Evolutionary conservation across 1,140 invertebrate genomes (phyloP), one percentile per base, ranked within the genome.

Genomic region (Apocrypta bakeri): DNA sequence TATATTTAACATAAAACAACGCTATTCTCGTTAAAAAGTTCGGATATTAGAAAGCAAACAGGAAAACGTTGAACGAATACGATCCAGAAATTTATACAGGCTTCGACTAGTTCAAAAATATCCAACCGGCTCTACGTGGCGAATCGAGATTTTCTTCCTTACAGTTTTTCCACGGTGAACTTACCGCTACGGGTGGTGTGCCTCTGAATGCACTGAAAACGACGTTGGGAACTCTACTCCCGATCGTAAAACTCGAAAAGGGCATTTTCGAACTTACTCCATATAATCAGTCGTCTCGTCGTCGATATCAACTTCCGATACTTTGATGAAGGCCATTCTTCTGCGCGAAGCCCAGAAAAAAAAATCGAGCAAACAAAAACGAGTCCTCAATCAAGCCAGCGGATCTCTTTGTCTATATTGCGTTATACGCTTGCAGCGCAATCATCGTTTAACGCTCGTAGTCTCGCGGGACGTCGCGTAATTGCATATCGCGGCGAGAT

Each of bases 401-500:
- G 68, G 64, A 71, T 71, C 68, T 71, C 31, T 31, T 71, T 37
- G 68, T 33, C 71, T 24, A 24, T 12, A 66, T 27, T 0, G 42
- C 29, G 21, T n/a, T 56, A n/a, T n/a, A 56, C 17, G n/a, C 12
- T 14, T 37, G 40, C 2, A 69, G 48, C 21, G 56, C 37, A 74
- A 74, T 73, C 71, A 74, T n/a, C 48, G 79, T 17, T 64, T 73
- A 61, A 24, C 42, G 24, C n/a, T 25, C 68, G 21, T 9, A 33
- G 24, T 73, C 71, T n/a, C 73, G n/a, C 17, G 68, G 68, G 48
- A 79, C 42, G 31, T 1, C 27, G 17, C 64, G 76, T 72, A 40
- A 79, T 71, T 79, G 78, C 78, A 48, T 79, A 71, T 72, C 66
- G 68, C 78, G 24, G 17, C 24, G 64, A 40, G 66, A 48, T 69